These are phyloP conservation scores for Ophthalmolycus amberensis DNA, from an alignment of 2,113 vertebrate species.

Conservation along the genomic window DNA sequence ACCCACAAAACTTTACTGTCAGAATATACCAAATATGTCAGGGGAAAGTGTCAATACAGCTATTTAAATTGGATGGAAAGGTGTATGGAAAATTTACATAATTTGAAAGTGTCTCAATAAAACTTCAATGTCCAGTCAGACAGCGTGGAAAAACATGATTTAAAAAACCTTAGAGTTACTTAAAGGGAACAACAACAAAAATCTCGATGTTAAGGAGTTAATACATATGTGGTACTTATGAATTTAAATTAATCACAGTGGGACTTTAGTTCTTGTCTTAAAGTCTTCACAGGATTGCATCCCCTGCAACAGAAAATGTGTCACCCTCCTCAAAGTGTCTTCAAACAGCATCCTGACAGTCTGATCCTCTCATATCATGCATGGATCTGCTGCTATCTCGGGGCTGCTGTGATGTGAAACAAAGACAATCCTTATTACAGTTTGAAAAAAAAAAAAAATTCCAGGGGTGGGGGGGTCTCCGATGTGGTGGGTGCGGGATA, in stretches of 20 bases:
- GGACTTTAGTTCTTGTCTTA: neutral
- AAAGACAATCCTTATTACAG: conserved; percentile 21
- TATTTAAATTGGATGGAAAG: neutral
- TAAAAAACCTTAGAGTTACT: neutral
- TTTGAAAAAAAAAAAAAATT: neutral
- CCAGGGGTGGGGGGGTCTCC: neutral
- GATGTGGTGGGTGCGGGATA: neutral
- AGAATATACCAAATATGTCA: neutral
- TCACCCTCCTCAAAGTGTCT: conserved; percentile 1
- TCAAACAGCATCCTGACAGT: conserved; percentile 6
- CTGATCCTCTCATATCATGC: conserved; percentile 29
- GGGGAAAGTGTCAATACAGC: neutral
- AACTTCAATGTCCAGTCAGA: neutral
- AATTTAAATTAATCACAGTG: neutral
- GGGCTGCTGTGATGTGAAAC: conserved; percentile 2
- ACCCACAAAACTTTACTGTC: neutral
- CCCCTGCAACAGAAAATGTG: neutral
- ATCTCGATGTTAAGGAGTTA: neutral
- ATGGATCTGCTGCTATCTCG: neutral
- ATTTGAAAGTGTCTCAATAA: neutral
- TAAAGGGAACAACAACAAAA: neutral
- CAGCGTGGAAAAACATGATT: neutral
- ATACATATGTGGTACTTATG: neutral
- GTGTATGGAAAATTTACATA: neutral
- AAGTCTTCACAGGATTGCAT: conserved; percentile 2